A percentile compares a stretch with the other conserved stretches of the same genome.
Conservation (phyloP, 2,113 vertebrate genomes). For the Xenopus borealis region DNA sequence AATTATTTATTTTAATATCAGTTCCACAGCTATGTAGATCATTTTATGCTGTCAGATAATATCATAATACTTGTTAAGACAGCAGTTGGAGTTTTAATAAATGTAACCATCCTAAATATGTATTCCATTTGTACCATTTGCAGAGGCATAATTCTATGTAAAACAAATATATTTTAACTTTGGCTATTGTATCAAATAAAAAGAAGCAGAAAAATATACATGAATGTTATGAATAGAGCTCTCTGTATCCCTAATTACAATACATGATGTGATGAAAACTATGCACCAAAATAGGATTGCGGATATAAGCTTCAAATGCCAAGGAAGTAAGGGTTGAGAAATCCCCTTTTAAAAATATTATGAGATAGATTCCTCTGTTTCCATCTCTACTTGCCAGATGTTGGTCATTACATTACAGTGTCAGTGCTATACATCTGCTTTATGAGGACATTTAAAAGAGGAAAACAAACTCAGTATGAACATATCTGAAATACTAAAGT, state of each 20-base stretch:
- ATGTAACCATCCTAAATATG: background rate
- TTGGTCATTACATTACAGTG: conserved; percentile 26
- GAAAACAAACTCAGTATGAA: conserved; percentile 6
- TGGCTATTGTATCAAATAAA: conserved; percentile 15
- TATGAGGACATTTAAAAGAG: conserved; percentile 6
- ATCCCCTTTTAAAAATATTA: conserved; percentile 51
- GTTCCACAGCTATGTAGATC: background rate
- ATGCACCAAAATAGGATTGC: conserved; percentile 55
- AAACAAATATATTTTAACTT: conserved; percentile 24
- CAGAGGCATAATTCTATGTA: conserved; percentile 18
- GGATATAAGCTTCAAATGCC: conserved; percentile 58
- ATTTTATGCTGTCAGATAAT: background rate
- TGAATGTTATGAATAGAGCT: conserved; percentile 61
- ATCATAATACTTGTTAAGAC: background rate
- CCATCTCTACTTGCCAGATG: conserved; percentile 33
- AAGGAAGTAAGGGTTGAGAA: conserved; percentile 57
- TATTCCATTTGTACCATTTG: conserved; percentile 1
- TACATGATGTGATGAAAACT: conserved; percentile 59
- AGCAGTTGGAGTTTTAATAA: background rate
- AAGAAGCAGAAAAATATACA: conserved; percentile 52
- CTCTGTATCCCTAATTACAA: conserved; percentile 62
- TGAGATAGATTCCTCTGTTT: conserved; percentile 17
- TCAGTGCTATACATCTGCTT: conserved; percentile 30
- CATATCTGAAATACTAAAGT: background rate
- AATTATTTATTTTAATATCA: background rate